phyloP scores from a whole-genome alignment of 2,888 invertebrate genomes.

The Leptarthrus brevirostris region DNA sequence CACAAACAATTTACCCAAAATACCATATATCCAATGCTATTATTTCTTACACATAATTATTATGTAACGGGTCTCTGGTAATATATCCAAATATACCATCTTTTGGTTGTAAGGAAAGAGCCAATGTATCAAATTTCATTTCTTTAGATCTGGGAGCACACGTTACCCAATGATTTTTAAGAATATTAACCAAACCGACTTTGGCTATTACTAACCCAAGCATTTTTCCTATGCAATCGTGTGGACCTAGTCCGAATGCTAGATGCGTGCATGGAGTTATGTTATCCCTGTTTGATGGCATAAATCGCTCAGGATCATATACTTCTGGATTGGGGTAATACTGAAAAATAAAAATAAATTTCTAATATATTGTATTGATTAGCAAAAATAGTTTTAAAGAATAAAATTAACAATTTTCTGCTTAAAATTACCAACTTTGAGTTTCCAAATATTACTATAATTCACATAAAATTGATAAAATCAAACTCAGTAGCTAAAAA shows the following conservation, averaged over 20 bases:
- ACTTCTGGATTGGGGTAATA: constrained; percentile 62
- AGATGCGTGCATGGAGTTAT: constrained; percentile 64
- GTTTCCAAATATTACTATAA: too few relatives aligned
- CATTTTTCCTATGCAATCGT: constrained; percentile 64
- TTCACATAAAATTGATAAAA: too few relatives aligned
- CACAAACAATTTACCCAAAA: too few relatives aligned
- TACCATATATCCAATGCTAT: too few relatives aligned
- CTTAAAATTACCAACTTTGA: too few relatives aligned
- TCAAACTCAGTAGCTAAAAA: too few relatives aligned
- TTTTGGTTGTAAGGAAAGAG: too few relatives aligned
- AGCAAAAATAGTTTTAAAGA: too few relatives aligned
- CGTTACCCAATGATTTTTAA: constrained; percentile 62
- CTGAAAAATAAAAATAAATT: constrained; percentile 56
- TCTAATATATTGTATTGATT: too few relatives aligned
- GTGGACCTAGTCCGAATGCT: constrained; percentile 65
- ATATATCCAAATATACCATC: too few relatives aligned
- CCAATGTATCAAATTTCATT: constrained; percentile 59
- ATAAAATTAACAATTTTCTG: too few relatives aligned
- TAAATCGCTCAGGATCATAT: constrained; percentile 66
- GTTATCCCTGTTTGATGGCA: constrained; percentile 60
- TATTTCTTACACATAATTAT: too few relatives aligned
- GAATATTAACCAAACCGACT: constrained; percentile 62
- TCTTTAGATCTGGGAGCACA: constrained; percentile 56
- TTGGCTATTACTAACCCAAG: constrained; percentile 63
- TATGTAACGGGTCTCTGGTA: background rate